Evolutionary conservation across 2,113 vertebrate species (phyloP), one percentile per base, ranked within the genome.

Genomic region (Galbula dea): DNA sequence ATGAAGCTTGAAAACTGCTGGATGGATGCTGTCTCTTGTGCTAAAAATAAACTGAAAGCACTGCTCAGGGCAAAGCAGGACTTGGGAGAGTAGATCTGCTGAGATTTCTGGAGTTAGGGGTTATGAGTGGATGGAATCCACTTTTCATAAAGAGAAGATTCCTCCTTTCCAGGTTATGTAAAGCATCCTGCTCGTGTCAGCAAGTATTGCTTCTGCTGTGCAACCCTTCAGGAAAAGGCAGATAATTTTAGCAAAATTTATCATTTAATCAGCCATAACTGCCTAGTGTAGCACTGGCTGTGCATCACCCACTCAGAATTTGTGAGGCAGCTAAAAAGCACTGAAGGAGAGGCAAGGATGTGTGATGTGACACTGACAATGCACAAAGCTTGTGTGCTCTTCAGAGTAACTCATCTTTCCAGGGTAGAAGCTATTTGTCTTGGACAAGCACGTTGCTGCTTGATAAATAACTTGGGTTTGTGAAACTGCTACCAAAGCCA

Each of bases 31-130:
- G 62, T 59, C 49, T 85, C 24, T 45, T 59, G 39, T 20, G 75
- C 91, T 94, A 89, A 91, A 93, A 94, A 87, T 89, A 92, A 92
- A 61, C 16, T 15, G 48, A 41, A 37, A 58, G 67, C n/a, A 11
- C 52, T 32, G 55, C 20, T 69, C 73, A 66, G 74, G 82, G 61
- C 57, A 59, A 62, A 93, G 80, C 55, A 71, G 86, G 75, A 12
- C 77, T 55, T 67, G 59, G 41, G 93, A 74, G 82, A 55, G 58
- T 48, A 48, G 30, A 49, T 83, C 63, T 69, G 51, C 62, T 84
- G 87, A 83, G 88, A 57, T 43, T 72, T 75, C 67, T 69, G 83
- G 11, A 68, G 11, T 10, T 71, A 48, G 26, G 49, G 59, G 36
- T 68, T 69, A 3, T 46, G 51, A 62, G 34, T 61, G 68, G 79